These are phyloP conservation scores for Tragelaphus eurycerus DNA, from an alignment of 2,797 vertebrate species.

Conservation along the genomic window DNA sequence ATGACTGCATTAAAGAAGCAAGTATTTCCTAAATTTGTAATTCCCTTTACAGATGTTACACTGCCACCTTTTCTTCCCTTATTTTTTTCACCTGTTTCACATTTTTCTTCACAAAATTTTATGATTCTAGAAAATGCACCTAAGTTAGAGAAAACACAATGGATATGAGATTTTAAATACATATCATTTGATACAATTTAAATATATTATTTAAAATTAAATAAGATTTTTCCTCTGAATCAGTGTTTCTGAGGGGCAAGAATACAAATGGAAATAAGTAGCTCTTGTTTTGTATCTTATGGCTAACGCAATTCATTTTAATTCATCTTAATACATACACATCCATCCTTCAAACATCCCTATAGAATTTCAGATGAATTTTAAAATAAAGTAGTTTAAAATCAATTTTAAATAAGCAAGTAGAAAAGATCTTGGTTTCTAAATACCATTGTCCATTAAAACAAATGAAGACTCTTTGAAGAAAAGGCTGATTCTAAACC, in stretches of 20 bases:
- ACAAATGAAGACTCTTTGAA: neutral
- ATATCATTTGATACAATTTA: neutral
- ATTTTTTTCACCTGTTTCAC: conserved; percentile 85
- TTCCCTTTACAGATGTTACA: conserved; percentile 94
- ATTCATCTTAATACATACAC: neutral
- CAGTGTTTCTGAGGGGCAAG: neutral
- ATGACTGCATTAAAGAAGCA: conserved; percentile 99
- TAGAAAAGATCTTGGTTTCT: neutral
- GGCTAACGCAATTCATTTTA: neutral
- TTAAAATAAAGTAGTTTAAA: neutral
- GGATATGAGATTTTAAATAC: conserved; percentile 23
- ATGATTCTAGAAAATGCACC: conserved; percentile 91
- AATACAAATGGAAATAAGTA: conserved; percentile 15
- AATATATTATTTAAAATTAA: conserved; percentile 50
- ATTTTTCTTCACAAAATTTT: conserved; percentile 89
- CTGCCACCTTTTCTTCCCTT: conserved; percentile 86
- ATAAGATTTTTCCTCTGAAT: neutral
- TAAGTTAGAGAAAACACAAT: conserved; percentile 77
- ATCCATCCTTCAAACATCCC: neutral
- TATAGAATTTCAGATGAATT: neutral
- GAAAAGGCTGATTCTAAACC: neutral
- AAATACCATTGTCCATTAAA: conserved; percentile 14
- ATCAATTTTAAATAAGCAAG: neutral
- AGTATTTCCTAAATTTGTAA: conserved; percentile 97
- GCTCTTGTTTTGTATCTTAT: neutral